Evolutionary conservation across 2,888 invertebrate species (phyloP), one percentile per base, ranked within the genome.

Genomic region (Xanthostigma xanthostigma): DNA sequence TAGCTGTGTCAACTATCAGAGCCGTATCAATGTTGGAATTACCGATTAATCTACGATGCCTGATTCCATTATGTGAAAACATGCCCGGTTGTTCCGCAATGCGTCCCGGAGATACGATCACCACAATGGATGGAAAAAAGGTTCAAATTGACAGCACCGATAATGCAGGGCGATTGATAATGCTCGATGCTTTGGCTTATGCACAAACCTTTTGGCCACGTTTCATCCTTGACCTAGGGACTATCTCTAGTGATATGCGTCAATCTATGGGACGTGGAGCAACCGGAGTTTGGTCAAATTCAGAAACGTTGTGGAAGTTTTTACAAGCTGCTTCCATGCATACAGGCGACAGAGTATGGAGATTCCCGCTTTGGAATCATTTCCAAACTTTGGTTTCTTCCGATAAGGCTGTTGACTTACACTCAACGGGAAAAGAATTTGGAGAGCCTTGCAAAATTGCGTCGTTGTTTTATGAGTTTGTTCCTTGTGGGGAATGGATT

Each of bases 281-380:
- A 0, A 74, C 81, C 54, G 88, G 81, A 1, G 81, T 81, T 11
- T 89, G 81, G 60, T 77, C 81, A n/a, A 87, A 83, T 58, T 80
- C 79, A 0, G 78, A 79, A 45, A 72, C 75, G 9, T 62, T 86
- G 11, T 88, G 78, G 76, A 69, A 77, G 50, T 73, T 75, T 53
- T 67, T 86, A 56, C 73, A 81, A 55, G 67, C 76, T 53, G 85
- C 88, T 9, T 80, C 84, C 44, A 70, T 73, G 58, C 73, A 75
- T 51, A 81, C 85, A 0, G 90, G 89, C 0, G 90, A 90, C 62
- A 67, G 89, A 17, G 74, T 90, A 1, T 90, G 90, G 89, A 70
- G 87, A 44, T 79, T 90, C 74, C 90, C 90, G 0, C 64, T 90
- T 14, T 87, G 83, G 76, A 72, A 77, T 45, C 79, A 79, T 60